Conservation (phyloP, 2,888 invertebrate species). For the Spisula subtruncata region DNA sequence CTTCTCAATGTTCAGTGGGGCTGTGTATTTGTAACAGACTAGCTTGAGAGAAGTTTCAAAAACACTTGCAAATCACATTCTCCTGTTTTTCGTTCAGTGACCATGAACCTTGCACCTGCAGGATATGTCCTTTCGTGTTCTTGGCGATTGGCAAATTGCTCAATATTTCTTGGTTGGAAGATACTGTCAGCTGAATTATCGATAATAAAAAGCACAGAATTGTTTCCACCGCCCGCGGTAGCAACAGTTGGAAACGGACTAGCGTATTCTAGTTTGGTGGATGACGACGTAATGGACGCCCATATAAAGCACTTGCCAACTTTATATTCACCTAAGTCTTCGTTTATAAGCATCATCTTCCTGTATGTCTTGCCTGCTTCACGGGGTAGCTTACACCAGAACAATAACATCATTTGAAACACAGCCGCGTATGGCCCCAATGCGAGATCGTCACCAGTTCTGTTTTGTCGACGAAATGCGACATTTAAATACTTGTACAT, state of each 20-base stretch:
- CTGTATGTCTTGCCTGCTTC: constrained; percentile 65
- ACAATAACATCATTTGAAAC: constrained; percentile 69
- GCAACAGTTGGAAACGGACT: constrained; percentile 67
- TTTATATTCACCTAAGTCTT: constrained; percentile 58
- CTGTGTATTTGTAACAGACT: not conserved
- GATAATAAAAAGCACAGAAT: constrained; percentile 58
- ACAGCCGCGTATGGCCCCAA: constrained; percentile 71
- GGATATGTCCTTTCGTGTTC: constrained; percentile 73
- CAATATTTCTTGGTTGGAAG: constrained; percentile 70
- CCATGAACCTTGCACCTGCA: constrained; percentile 63
- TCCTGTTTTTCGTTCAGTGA: constrained; percentile 31
- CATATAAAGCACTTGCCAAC: constrained; percentile 65
- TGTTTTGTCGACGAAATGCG: constrained; percentile 67
- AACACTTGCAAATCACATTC: constrained; percentile 41
- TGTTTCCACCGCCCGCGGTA: constrained; percentile 40
- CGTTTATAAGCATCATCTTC: constrained; percentile 57
- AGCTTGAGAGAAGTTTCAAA: constrained; percentile 47
- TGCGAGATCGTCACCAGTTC: constrained; percentile 69
- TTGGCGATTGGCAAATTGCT: constrained; percentile 56
- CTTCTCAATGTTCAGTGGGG: too few species aligned
- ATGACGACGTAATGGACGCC: constrained; percentile 71
- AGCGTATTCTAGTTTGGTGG: constrained; percentile 51
- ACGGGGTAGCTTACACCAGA: constrained; percentile 54
- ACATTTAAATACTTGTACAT: constrained; percentile 69
- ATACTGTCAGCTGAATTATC: constrained; percentile 54